Base-by-base conservation (phyloP, 2,888 invertebrate species). In the Drosophila macrothrix region DNA sequence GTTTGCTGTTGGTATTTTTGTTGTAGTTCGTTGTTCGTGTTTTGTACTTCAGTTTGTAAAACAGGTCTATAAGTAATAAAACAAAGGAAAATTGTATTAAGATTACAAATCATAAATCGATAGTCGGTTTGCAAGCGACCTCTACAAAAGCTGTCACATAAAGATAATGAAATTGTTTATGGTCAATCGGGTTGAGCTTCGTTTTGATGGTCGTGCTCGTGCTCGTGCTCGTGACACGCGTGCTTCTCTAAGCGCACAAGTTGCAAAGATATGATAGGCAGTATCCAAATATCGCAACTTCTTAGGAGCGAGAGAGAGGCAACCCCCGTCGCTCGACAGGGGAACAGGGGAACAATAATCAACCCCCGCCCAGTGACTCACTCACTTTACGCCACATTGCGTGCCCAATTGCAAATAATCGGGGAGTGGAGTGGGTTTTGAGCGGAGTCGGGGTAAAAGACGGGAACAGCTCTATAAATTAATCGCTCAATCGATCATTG, bases 401-500 rank as follows among this genome's bases (percentile, higher is more conserved):
- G 84, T 83, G 82, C 60, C 49, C 55, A 46, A 22, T 55, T 71
- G 68, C 67, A 66, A 73, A 80, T 71, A 72, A 54, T 62, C 55
- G 25, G 10, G 1, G 14, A 7, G 14, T 10, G 19, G 28, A 19
- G 12, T 19, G 37, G 28, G 52, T 52, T 4, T 46, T 46, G 14
- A 14, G 33, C 33, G 46, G 16, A 16, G 25, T 16, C 25, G 25
- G 46, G 9, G 7, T 46, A 16, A 46, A 46, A 25, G 46, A 16
- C 25, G 25, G 46, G 25, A 25, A 46, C 41, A 54, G 4, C 22
- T 55, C 70, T 33, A 73, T 73, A 73, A 73, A 73, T 82, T 74
- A 80, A 69, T 67, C 64, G 80, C 59, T 61, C 69, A 79, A 87
- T 84, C 88, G 83, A 81, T 82, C 83, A 76, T 62, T 69, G 50